These are phyloP conservation scores for Notodonta ziczac DNA, from an alignment of 2,888 invertebrate species.

Conservation along the genomic window DNA sequence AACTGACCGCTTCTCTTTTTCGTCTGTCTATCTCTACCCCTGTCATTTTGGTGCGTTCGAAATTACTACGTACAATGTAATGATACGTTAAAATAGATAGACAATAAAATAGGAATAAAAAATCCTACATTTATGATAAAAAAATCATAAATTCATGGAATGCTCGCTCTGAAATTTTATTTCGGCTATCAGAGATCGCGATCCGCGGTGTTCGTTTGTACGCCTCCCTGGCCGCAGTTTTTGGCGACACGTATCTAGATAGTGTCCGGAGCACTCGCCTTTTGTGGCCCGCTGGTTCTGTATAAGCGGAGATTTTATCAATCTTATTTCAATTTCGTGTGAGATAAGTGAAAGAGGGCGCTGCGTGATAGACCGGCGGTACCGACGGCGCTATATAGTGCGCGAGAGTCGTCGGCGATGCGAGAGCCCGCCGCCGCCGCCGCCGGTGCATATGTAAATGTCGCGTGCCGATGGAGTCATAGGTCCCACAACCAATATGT, in stretches of 20 bases:
- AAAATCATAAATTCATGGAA: neutral
- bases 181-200: conserved; percentile 58
- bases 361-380: conserved; percentile 36
- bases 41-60: too few relatives aligned
- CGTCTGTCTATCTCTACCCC: too few relatives aligned
- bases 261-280: conserved; percentile 67
- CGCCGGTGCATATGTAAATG: conserved; percentile 64
- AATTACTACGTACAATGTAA: too few relatives aligned
- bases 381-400: neutral
- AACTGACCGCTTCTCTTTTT: too few relatives aligned
- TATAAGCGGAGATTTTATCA: conserved; percentile 67
- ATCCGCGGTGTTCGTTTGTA: conserved; percentile 58
- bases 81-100: too few relatives aligned
- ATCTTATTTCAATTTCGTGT: conserved; percentile 69
- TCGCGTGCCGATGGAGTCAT: conserved; percentile 79
- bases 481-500: conserved; percentile 70
- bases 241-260: conserved; percentile 70
- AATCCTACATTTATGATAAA: neutral
- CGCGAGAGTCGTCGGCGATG: conserved; percentile 30
- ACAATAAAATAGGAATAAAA: too few relatives aligned
- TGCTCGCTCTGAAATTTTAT: conserved; percentile 32
- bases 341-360: conserved; percentile 57
- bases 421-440: conserved; percentile 43
- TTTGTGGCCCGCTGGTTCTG: conserved; percentile 59
- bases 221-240: conserved; percentile 64